phyloP scores from a whole-genome alignment of 2,113 vertebrate genomes.

The Cygnus atratus region DNA sequence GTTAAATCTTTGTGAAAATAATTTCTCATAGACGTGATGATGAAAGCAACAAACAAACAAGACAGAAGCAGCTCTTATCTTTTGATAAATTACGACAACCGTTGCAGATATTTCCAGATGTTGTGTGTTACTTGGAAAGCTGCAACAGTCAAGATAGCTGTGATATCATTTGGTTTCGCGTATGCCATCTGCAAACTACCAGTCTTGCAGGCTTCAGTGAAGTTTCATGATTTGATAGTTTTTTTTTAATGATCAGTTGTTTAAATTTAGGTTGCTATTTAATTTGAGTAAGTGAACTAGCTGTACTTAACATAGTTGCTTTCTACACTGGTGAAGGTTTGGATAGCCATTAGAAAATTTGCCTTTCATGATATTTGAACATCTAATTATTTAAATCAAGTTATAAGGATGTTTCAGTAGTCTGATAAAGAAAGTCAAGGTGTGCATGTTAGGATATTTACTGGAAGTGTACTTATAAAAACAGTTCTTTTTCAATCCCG shows the following conservation, averaged over 20 bases:
- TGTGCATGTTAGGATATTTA: not conserved
- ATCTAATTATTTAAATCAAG: not conserved
- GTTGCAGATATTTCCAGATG: not conserved
- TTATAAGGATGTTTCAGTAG: not conserved
- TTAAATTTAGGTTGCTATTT: not conserved
- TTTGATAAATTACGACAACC: not conserved
- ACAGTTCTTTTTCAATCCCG: not conserved
- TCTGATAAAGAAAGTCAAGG: not conserved
- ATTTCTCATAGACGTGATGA: not conserved
- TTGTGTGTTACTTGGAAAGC: not conserved
- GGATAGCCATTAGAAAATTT: not conserved
- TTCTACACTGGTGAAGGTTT: not conserved
- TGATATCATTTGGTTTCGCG: not conserved
- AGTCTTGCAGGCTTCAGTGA: not conserved
- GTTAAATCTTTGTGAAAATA: not conserved
- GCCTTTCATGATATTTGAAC: not conserved
- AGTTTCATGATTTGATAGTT: not conserved
- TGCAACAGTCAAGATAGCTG: not conserved
- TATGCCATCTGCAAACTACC: not conserved
- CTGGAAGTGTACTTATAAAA: not conserved
- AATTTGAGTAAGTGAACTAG: not conserved
- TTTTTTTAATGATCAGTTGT: not conserved
- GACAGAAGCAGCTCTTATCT: not conserved
- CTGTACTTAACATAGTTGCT: not conserved
- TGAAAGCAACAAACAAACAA: not conserved